A percentile compares a stretch with the other conserved stretches of the same genome.
These are phyloP conservation scores for Euwallacea fornicatus DNA, from an alignment of 1,140 invertebrate genomes.

Conservation along the genomic window DNA sequence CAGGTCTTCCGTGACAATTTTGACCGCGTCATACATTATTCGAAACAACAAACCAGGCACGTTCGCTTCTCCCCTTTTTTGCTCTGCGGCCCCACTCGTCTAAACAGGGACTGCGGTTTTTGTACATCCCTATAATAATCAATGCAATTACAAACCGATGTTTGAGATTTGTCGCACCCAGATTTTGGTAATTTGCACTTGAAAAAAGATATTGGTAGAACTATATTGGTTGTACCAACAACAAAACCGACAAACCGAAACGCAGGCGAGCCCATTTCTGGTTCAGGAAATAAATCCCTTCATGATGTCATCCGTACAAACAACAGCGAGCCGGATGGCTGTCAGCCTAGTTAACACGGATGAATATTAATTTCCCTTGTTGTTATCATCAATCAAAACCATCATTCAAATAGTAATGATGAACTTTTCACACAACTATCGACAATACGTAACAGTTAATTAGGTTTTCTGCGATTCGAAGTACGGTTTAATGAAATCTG, in stretches of 20 bases:
- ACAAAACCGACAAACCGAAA: too few relatives aligned
- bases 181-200: background rate
- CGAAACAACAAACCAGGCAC: background rate
- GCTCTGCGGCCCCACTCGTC: background rate
- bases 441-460: background rate
- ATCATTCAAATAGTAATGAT: slow-evolving; percentile 13
- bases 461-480: background rate
- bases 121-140: slow-evolving; percentile 8
- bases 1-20: background rate
- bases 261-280: background rate
- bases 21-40: background rate
- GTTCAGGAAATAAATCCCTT: slow-evolving; percentile 6
- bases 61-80: slow-evolving; percentile 1
- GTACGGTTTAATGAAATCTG: background rate
- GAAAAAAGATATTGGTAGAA: background rate
- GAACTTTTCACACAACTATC: slow-evolving; percentile 2
- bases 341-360: slow-evolving; percentile 6
- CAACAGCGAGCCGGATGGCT: background rate
- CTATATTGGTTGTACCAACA: too few relatives aligned
- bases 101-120: slow-evolving; percentile 11
- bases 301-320: slow-evolving; percentile 8
- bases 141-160: slow-evolving; percentile 15
- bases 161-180: background rate
- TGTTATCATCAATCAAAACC: slow-evolving; percentile 15
- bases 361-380: slow-evolving; percentile 12